phyloP scores from a whole-genome alignment of 2,888 invertebrate species.

The Nomada lathburiana region DNA sequence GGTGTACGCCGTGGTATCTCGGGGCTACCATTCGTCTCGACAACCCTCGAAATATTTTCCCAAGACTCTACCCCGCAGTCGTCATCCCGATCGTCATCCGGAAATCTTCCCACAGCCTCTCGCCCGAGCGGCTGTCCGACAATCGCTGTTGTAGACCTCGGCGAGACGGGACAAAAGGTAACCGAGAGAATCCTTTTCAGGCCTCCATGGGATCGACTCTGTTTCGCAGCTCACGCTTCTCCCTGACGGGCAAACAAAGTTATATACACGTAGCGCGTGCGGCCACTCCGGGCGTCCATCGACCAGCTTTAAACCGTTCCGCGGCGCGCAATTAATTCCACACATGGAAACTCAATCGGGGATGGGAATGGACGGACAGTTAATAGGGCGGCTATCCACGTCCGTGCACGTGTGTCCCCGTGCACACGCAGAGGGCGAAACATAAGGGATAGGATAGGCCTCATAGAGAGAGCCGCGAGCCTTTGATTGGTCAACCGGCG shows the following conservation, averaged over 20 bases:
- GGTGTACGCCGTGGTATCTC: too few species aligned
- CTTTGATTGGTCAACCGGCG: conserved; percentile 79
- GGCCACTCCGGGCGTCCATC: conserved; percentile 24
- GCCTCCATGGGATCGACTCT: too few species aligned
- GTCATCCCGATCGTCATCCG: too few species aligned
- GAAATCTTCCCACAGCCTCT: too few species aligned
- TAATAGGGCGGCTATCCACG: conserved; percentile 58
- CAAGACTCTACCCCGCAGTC: too few species aligned
- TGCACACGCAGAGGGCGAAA: conserved; percentile 43
- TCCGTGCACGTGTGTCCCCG: conserved; percentile 19
- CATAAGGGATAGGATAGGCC: conserved; percentile 74
- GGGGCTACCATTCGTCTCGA: too few species aligned
- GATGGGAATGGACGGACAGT: conserved; percentile 45
- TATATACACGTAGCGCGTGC: conserved; percentile 56
- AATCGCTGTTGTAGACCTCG: too few species aligned
- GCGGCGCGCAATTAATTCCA: conserved; percentile 51
- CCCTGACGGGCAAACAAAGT: conserved; percentile 69
- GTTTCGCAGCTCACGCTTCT: not conserved
- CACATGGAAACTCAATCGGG: conserved; percentile 53
- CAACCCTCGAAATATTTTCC: too few species aligned
- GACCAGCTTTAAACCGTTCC: conserved; percentile 42
- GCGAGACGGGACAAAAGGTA: too few species aligned
- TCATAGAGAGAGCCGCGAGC: conserved; percentile 71
- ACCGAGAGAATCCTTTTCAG: too few species aligned
- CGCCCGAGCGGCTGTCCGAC: too few species aligned